Conservation (phyloP, 2,797 vertebrate species). For the Amphiprion clarkii region DNA sequence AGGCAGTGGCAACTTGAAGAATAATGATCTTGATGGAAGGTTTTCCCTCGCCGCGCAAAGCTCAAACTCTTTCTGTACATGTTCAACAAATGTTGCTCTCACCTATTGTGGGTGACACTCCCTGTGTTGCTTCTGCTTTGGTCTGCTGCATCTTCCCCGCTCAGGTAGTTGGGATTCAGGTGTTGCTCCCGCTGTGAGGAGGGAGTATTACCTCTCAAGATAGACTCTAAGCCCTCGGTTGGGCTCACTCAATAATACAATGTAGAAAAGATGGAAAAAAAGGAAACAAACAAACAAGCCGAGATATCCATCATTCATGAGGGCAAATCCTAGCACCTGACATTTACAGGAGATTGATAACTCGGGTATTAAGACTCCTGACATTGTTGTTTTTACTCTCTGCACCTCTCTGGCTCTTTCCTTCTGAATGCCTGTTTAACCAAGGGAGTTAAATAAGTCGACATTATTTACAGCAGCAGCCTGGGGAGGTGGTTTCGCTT, state of each 20-base stretch:
- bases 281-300: conserved; percentile 53
- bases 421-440: conserved; percentile 51
- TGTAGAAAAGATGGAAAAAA: conserved; percentile 56
- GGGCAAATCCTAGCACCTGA: conserved; percentile 73
- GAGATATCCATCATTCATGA: conserved; percentile 85
- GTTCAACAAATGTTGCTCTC: background rate
- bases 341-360: conserved; percentile 84
- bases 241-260: conserved; percentile 62
- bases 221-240: conserved; percentile 63
- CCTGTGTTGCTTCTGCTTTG: background rate
- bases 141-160: conserved; percentile 5
- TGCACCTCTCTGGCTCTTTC: conserved; percentile 29
- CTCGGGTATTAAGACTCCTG: conserved; percentile 67
- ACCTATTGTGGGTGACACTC: background rate
- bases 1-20: background rate
- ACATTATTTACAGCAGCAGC: conserved; percentile 47
- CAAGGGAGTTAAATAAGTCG: conserved; percentile 52
- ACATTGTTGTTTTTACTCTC: conserved; percentile 51
- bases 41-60: background rate
- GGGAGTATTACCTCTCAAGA: conserved; percentile 67
- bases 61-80: background rate
- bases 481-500: conserved; percentile 6
- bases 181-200: conserved; percentile 45
- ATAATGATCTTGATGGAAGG: background rate
- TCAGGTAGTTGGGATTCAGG: conserved; percentile 71